Base-by-base conservation (phyloP, 53 echinoderm and acorn worm species). In the Zoroaster sp. region DNA sequence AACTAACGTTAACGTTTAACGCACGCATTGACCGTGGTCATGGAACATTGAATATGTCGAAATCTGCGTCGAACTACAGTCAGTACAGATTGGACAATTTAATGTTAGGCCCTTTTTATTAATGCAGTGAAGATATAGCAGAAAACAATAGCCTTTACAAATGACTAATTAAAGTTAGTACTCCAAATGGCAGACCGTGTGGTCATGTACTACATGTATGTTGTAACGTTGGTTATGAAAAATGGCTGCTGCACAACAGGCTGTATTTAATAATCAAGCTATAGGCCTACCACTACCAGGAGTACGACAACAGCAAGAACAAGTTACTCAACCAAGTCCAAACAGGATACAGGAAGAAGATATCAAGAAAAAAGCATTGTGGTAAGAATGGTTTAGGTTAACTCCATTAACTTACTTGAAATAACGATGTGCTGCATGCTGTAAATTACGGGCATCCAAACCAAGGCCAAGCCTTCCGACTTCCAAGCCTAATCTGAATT, bases 201-300 rank as follows among this genome's bases (percentile, higher is more conserved):
- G 59, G 51, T 37, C 53, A 35, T 78, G 32, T 51, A 18, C 15
- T 35, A 72, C 41, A 40, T 34, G n/a, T 40, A 31, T 33, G 30
- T 75, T 28, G 36, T 54, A 63, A n/a, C 23, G 28, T 38, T 40
- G 15, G 21, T n/a, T 46, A 69, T 13, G 49, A 33, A 85, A 85
- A 69, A 85, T 85, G 85, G 85, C 85, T 49, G 51, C 85, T 69
- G 85, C 85, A 69, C 35, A 70, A 47, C 42, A 46, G 71, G 49
- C 76, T 25, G 18, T 76, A 41, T 28, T 43, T 76, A 47, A 30
- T 33, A 13, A 46, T 46, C 47, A 7, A 46, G 47, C n/a, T n/a
- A n/a, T n/a, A n/a, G n/a, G n/a, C n/a, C n/a, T n/a, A n/a, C n/a
- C n/a, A n/a, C n/a, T n/a, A n/a, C n/a, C n/a, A n/a, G n/a, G n/a